Base-by-base conservation (phyloP, 2,113 vertebrate genomes). In the Anolis sagrei region DNA sequence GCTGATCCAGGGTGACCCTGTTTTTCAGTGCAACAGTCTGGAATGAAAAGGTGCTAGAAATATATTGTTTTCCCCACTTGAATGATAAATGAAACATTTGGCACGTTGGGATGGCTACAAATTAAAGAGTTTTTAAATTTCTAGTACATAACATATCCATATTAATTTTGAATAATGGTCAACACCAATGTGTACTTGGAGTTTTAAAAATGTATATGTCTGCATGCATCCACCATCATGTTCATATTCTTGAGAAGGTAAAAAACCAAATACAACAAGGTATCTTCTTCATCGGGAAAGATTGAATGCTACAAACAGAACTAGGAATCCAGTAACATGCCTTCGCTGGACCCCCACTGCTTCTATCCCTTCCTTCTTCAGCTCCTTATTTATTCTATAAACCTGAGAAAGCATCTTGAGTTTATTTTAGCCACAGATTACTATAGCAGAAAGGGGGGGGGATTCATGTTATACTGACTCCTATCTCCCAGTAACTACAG, bases 21-120 rank as follows among this genome's bases (percentile, higher is more conserved):
- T 86, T 34, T 66, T 85, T 76, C 89, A 89, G 58, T n/a, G 39
- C 64, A 76, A 48, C 44, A 84, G 61, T 79, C 81, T 72, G 74
- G 89, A 86, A 81, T 81, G 79, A 11, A 91, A 93, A 93, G 80
- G 73, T 48, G 73, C 9, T 61, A 87, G 86, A 81, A 82, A 91
- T 91, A 73, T 68, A 86, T 3, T 75, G 78, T 23, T 66, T 81
- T 9, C 0, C 86, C 90, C 89, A 82, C 74, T 70, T 81, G 84
- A 79, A 51, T 81, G 48, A 51, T 51, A 58, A 49, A 58, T 74
- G 78, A 85, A 86, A 89, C 88, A 77, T 89, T 82, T 83, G 87
- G 73, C 36, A 74, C 76, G 66, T 82, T 66, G 2, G 80, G 64
- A 62, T 58, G 81, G 29, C 74, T 89, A 80, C 82, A 72, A 54